Evolutionary conservation across 2,888 invertebrate species (phyloP), one percentile per base, ranked within the genome.

Genomic region (Cataglyphis cursor): DNA sequence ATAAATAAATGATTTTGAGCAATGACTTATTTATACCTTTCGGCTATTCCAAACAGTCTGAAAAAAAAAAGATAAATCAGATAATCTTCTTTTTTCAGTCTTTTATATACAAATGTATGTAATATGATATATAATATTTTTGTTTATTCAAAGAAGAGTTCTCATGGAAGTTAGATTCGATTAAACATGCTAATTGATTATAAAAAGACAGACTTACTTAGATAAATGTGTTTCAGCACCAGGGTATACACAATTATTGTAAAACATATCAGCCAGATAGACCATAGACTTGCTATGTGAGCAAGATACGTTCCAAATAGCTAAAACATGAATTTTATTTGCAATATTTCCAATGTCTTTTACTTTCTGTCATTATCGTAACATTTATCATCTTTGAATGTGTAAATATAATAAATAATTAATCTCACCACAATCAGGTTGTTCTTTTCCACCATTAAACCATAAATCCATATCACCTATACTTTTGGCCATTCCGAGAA

Each of bases 401-500:
- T 3, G 6, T 66, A 12, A n/a, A 38, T 24, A 24, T n/a, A 54
- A 64, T 35, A 18, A 54, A 64, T 35, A 18, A 62, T 62, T 6
- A 24, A 38, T 66, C 54, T 76, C 1, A 76, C 59, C 31, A 59
- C 88, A 88, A 35, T 31, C 62, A 3, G 88, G 88, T 61, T 88
- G 88, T 1, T 0, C 0, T 0, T 0, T 1, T 41, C 81, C 84
- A 0, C 24, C 12, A n/a, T 82, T 65, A 44, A 70, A 59, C 28
- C 75, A 54, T 2, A 83, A 48, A 51, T 83, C 57, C 18, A 3
- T 0, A 0, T 18, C 0, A 24, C 81, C 89, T 0, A 89, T 0
- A 4, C n/a, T n/a, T n/a, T n/a, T n/a, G n/a, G n/a, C 8, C 0
- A 83, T 59, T 9, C 88, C 87, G 4, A 81, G 12, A 8, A 0